Conservation (phyloP, 2,113 vertebrate genomes). For the Syngnathus scovelli region DNA sequence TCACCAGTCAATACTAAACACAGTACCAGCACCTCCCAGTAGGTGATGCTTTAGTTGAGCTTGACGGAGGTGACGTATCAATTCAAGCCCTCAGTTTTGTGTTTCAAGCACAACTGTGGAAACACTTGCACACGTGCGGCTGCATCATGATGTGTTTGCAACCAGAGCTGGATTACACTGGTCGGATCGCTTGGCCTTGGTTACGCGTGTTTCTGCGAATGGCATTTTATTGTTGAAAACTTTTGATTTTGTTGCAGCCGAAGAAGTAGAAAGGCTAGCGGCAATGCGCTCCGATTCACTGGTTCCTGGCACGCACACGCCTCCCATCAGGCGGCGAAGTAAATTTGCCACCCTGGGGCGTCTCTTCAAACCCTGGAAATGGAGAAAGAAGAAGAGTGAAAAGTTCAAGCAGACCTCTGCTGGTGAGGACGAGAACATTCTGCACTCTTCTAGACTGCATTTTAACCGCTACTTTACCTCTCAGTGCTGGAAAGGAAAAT, state of each 20-base stretch:
- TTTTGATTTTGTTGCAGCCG: slow-evolving; percentile 67
- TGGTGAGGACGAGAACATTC: slow-evolving; percentile 66
- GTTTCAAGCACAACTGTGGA: too few species aligned
- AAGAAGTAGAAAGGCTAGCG: slow-evolving; percentile 92
- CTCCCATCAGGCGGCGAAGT: slow-evolving; percentile 91
- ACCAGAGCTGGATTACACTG: too few species aligned
- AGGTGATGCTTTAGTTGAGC: neutral
- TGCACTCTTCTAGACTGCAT: neutral
- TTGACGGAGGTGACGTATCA: neutral
- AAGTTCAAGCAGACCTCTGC: slow-evolving; percentile 98
- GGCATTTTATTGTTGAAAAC: neutral
- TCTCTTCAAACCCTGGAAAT: slow-evolving; percentile 98
- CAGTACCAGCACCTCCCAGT: neutral
- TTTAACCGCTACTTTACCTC: slow-evolving; percentile 14
- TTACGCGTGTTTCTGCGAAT: neutral
- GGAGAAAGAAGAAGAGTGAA: slow-evolving; percentile 99
- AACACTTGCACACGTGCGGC: too few species aligned
- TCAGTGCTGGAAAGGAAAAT: slow-evolving; percentile 96
- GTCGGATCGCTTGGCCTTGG: too few species aligned
- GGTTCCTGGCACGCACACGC: slow-evolving; percentile 94
- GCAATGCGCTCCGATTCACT: slow-evolving; percentile 97
- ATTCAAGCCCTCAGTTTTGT: too few species aligned
- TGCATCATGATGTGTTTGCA: too few species aligned
- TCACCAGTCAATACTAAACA: slow-evolving; percentile 1
- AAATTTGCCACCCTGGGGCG: slow-evolving; percentile 92